A percentile compares a stretch with the other conserved stretches of the same genome.
These are phyloP conservation scores for Mythimna albipuncta DNA, from an alignment of 2,888 invertebrate species.

Conservation along the genomic window DNA sequence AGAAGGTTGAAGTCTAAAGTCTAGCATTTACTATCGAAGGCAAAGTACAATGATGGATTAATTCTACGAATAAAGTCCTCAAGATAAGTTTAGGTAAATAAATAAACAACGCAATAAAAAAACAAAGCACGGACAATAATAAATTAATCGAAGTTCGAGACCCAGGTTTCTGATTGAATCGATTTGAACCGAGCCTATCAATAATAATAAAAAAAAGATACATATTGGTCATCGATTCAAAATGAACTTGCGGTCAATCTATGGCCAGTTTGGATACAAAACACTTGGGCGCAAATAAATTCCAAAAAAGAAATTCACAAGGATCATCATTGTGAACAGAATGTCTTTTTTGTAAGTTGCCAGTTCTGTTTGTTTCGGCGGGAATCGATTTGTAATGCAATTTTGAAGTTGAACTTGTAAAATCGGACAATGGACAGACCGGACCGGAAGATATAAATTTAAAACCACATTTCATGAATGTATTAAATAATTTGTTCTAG, in stretches of 20 bases:
- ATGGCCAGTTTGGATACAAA: conserved; percentile 18
- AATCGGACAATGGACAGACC: conserved; percentile 45
- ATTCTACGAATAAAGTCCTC: not conserved
- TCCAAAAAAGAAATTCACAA: conserved; percentile 21
- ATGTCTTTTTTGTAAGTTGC: conserved; percentile 53
- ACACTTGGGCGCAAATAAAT: not conserved
- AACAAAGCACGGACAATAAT: not conserved
- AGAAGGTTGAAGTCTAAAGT: conserved; percentile 14
- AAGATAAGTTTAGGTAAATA: not conserved
- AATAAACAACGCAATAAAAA: no score
- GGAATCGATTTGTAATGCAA: conserved; percentile 64
- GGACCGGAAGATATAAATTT: conserved; percentile 25
- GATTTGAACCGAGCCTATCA: not conserved
- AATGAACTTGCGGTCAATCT: conserved; percentile 23
- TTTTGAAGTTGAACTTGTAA: conserved; percentile 65
- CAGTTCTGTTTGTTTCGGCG: conserved; percentile 55
- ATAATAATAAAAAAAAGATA: not conserved
- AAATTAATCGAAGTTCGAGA: not conserved
- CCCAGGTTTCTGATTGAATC: not conserved
- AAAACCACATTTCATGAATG: conserved; percentile 27
- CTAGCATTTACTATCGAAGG: not conserved
- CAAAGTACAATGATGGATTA: not conserved
- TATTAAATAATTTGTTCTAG: not conserved
- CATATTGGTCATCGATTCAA: not conserved
- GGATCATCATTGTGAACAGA: conserved; percentile 35